Conservation (phyloP, 2,113 vertebrate genomes). For the Stigmatopora argus region DNA sequence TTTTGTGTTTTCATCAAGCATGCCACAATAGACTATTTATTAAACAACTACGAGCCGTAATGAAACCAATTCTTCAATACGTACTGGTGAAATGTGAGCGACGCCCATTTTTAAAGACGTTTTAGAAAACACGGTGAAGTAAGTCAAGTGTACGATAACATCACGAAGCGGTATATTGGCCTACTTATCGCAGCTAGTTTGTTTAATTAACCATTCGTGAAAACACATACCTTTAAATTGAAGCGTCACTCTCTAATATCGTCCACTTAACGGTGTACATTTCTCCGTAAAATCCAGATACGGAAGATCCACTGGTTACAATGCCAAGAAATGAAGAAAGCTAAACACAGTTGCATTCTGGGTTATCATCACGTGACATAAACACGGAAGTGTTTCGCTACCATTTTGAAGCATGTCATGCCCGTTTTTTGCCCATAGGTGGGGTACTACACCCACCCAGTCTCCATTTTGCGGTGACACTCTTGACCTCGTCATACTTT, state of each 20-base stretch:
- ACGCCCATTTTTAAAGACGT: background rate
- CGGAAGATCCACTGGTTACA: background rate
- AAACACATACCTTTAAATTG: background rate
- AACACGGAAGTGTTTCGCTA: background rate
- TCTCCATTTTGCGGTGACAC: background rate
- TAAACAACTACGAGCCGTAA: too few species aligned
- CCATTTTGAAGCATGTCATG: background rate
- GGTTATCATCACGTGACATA: background rate
- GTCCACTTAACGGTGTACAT: background rate
- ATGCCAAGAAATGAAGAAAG: background rate
- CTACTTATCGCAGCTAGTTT: background rate
- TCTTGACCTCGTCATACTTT: background rate
- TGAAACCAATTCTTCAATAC: background rate
- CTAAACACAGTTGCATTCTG: background rate
- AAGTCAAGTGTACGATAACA: background rate
- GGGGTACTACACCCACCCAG: background rate
- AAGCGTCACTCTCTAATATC: background rate
- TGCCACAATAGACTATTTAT: background rate
- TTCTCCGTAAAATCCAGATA: background rate
- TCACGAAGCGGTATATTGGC: background rate
- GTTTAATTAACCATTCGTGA: background rate
- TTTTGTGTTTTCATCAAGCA: background rate
- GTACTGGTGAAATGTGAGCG: background rate
- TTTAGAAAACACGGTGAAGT: background rate
- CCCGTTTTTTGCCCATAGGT: background rate